phyloP scores from a whole-genome alignment of 1,140 invertebrate genomes.

The Acromyrmex charruanus region DNA sequence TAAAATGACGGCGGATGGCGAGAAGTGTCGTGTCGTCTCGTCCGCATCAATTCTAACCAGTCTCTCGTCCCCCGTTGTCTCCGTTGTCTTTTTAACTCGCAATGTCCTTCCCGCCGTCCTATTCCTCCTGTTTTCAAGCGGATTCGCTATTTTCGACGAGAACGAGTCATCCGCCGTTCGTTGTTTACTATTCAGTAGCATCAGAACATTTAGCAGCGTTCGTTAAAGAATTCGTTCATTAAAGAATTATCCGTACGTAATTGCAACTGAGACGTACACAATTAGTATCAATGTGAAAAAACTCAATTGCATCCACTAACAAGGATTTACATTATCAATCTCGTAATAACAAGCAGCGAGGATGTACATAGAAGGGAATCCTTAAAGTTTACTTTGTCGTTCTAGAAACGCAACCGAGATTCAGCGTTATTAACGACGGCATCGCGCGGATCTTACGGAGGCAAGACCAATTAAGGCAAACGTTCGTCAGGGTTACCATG shows the following conservation, averaged over 20 bases:
- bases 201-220: too few species aligned
- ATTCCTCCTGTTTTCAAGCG: conserved; percentile 35
- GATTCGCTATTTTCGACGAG: conserved; percentile 47
- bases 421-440: conserved; percentile 44
- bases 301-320: not conserved
- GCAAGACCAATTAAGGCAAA: conserved; percentile 52
- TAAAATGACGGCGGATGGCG: conserved; percentile 38
- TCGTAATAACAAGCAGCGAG: conserved; percentile 10
- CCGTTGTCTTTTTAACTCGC: conserved; percentile 36
- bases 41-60: conserved; percentile 59
- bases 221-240: not conserved
- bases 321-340: conserved; percentile 20
- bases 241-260: not conserved
- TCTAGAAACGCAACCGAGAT: conserved; percentile 10
- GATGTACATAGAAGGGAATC: not conserved
- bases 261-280: not conserved
- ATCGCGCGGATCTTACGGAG: conserved; percentile 27
- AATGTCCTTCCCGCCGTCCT: conserved; percentile 34
- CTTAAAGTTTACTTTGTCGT: conserved; percentile 20
- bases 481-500: conserved; percentile 47
- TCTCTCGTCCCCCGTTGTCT: not conserved
- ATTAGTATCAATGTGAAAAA: conserved; percentile 17
- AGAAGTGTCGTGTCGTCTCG: conserved; percentile 55
- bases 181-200: not conserved
- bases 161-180: conserved; percentile 15